phyloP scores from a whole-genome alignment of 35 echinoderm and acorn worm genomes.

The Ophiothrix spiculata region DNA sequence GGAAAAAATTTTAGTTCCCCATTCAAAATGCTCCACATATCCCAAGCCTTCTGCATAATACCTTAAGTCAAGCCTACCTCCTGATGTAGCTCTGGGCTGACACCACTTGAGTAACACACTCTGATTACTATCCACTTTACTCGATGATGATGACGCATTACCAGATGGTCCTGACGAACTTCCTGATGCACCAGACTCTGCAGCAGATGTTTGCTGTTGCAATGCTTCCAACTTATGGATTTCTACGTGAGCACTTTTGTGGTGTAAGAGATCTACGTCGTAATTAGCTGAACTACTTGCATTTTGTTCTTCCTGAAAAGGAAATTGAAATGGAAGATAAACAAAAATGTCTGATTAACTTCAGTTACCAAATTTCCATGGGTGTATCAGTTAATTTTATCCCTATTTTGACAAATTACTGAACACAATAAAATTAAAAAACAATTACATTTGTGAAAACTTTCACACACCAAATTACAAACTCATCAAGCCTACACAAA shows the following conservation, averaged over 20 bases:
- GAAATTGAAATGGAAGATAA: no score
- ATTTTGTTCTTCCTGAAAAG: slow-evolving; percentile 96
- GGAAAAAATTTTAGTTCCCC: no score
- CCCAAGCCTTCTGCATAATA: no score
- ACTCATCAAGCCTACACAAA: no score
- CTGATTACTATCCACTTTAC: neutral
- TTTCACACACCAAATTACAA: no score
- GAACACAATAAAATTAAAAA: no score
- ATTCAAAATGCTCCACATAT: no score
- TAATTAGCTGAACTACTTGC: slow-evolving; percentile 92
- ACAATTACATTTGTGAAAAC: no score
- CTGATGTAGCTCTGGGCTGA: slow-evolving; percentile 47
- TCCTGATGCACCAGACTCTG: neutral
- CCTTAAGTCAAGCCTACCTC: slow-evolving; percentile 47
- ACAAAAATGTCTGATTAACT: no score
- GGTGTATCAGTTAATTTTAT: no score
- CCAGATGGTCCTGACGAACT: neutral
- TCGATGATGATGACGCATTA: neutral
- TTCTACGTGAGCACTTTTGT: slow-evolving; percentile 58
- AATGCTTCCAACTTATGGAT: slow-evolving; percentile 47
- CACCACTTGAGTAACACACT: slow-evolving; percentile 86
- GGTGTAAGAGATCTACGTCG: slow-evolving; percentile 81
- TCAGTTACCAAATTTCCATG: no score
- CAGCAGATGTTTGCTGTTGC: neutral
- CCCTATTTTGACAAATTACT: no score